Evolutionary conservation across 2,797 vertebrate genomes (phyloP).

Genomic region (Galago senegalensis): DNA sequence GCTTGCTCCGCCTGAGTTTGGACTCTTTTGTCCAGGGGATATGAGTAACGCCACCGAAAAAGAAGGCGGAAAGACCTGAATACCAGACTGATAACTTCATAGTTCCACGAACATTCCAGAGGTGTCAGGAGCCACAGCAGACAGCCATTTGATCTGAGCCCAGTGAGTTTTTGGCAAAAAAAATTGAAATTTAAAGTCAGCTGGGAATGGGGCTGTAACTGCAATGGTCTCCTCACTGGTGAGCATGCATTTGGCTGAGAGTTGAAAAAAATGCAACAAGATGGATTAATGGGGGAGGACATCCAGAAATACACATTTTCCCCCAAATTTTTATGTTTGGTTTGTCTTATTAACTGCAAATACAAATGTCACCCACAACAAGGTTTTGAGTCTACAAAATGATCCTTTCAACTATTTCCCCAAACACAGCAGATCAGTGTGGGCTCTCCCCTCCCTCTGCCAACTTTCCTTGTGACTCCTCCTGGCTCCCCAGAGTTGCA

Average conservation of each 20-base stretch:
- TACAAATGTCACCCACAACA: background rate
- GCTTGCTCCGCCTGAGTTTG: fast-evolving
- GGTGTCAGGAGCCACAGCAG: background rate
- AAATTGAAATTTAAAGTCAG: background rate
- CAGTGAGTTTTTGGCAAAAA: background rate
- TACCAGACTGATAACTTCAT: background rate
- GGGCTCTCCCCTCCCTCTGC: background rate
- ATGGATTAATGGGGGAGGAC: background rate
- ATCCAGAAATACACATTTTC: background rate
- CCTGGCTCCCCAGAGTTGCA: background rate
- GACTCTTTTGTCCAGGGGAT: background rate
- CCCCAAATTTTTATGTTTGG: background rate
- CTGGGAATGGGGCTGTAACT: fast-evolving
- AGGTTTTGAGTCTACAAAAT: background rate
- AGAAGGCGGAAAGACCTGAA: background rate
- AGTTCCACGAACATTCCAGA: fast-evolving
- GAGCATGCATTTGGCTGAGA: background rate
- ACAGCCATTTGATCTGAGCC: background rate
- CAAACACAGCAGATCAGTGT: background rate
- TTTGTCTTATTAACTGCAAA: background rate
- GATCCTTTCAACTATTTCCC: background rate
- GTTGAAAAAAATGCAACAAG: background rate
- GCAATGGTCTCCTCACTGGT: fast-evolving
- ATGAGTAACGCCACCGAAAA: too few relatives aligned
- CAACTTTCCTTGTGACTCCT: fast-evolving